A percentile compares a stretch with the other conserved stretches of the same genome.
Evolutionary conservation across 2,113 vertebrate species (phyloP).

Genomic region (Actenoides lindsayi): DNA sequence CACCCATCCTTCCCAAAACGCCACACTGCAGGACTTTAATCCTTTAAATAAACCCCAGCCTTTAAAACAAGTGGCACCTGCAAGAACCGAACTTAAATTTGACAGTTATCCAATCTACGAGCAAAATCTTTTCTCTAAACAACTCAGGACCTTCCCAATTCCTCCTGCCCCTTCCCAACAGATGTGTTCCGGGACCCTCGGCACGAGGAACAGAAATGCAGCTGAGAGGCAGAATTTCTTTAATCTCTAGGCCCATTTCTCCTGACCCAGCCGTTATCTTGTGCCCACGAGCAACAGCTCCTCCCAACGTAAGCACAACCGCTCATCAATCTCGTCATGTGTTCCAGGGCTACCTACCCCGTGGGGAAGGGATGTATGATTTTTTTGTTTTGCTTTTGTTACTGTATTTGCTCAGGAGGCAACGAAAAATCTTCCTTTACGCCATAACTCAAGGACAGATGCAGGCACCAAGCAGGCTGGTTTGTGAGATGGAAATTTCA

Average conservation of each 20-base stretch:
- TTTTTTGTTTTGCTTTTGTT: not conserved
- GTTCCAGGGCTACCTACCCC: not conserved
- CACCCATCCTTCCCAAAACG: not conserved
- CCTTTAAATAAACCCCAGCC: not conserved
- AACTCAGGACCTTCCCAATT: not conserved
- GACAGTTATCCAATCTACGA: no score
- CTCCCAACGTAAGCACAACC: accelerated
- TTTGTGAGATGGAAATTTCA: not conserved
- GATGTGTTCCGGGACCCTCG: not conserved
- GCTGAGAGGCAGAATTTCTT: not conserved
- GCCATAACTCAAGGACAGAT: accelerated
- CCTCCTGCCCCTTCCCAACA: not conserved
- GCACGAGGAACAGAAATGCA: not conserved
- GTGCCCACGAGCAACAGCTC: not conserved
- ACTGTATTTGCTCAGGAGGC: not conserved
- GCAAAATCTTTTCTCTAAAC: not conserved
- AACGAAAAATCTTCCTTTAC: not conserved
- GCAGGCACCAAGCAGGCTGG: accelerated
- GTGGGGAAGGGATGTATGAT: not conserved
- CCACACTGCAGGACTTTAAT: not conserved
- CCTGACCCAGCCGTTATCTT: not conserved
- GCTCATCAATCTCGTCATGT: not conserved
- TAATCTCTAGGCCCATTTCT: not conserved
- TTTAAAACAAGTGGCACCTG: not conserved
- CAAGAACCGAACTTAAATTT: not conserved